A percentile compares a stretch with the other conserved stretches of the same genome.
phyloP scores from a whole-genome alignment of 2,797 vertebrate species.

The Manis pentadactyla region DNA sequence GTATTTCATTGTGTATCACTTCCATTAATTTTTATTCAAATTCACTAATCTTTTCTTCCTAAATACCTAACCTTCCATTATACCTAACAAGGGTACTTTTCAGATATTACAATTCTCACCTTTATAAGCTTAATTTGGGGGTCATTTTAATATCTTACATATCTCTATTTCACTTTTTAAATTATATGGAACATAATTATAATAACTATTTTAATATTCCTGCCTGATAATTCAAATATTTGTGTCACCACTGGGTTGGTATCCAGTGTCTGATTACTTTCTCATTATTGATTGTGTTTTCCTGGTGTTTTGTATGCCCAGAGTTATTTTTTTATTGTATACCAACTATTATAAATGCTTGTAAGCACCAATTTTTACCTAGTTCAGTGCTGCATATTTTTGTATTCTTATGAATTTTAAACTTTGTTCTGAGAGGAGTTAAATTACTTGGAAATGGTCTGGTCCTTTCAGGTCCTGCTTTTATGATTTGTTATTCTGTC shows the following conservation, averaged over 20 bases:
- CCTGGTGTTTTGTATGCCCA: neutral
- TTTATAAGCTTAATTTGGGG: neutral
- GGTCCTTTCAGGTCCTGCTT: neutral
- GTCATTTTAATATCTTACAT: neutral
- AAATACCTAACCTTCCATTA: neutral
- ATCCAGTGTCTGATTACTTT: neutral
- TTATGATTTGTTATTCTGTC: neutral
- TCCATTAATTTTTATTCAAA: neutral
- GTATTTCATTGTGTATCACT: neutral
- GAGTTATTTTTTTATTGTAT: neutral
- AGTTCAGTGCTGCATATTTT: neutral
- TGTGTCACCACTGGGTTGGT: neutral
- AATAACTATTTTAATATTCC: neutral
- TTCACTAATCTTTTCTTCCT: neutral
- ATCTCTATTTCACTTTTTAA: neutral
- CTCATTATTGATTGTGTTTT: neutral
- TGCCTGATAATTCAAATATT: neutral
- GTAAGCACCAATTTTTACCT: neutral
- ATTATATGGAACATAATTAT: neutral
- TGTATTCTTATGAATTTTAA: neutral
- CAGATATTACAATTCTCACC: neutral
- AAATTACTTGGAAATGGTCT: neutral
- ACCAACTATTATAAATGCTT: neutral
- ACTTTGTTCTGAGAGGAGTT: neutral
- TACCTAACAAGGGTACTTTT: neutral